Evolutionary conservation across 2,888 invertebrate genomes (phyloP), one percentile per base, ranked within the genome.

Genomic region (Fragum sueziense): DNA sequence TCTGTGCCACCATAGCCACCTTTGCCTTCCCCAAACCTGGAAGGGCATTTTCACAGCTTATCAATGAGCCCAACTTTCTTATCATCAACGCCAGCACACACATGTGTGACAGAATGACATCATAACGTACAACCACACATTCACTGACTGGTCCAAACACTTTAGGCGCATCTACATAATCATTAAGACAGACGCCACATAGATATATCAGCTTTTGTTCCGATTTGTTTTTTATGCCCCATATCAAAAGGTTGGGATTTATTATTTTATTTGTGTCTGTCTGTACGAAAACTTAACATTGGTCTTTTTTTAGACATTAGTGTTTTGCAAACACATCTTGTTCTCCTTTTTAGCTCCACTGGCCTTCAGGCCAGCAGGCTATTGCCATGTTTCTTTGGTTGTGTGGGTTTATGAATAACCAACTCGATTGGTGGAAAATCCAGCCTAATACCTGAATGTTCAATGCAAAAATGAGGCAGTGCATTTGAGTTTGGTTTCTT

Each of bases 41-140:
- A n/a, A n/a, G n/a, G n/a, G n/a, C n/a, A n/a, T n/a, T n/a, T n/a
- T n/a, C n/a, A 41, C 68, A 41, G 47, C 29, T 47, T 34, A 25
- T 65, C 68, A 25, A 27, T 47, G 47, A 11, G 9, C 2, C 11
- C 51, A 41, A 47, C 3, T 20, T 22, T 14, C 29, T 17, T 17
- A 20, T 71, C 65, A 3, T 22, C 47, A 20, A 73, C 68, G 4
- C 61, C 68, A 22, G 68, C 67, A 72, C 72, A 77, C 20, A 72
- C 37, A 51, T 59, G n/a, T n/a, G n/a, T n/a, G n/a, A n/a, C n/a
- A n/a, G n/a, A 77, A 33, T 77, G 65, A 1, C 65, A 25, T 74
- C 74, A 78, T 2, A 74, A 22, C 20, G 65, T 34, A 67, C 78
- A 78, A 1, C 14, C 52, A 31, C 74, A 70, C 78, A 78, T 65